Base-by-base conservation (phyloP, 2,888 invertebrate genomes). In the Melanostoma scalare region DNA sequence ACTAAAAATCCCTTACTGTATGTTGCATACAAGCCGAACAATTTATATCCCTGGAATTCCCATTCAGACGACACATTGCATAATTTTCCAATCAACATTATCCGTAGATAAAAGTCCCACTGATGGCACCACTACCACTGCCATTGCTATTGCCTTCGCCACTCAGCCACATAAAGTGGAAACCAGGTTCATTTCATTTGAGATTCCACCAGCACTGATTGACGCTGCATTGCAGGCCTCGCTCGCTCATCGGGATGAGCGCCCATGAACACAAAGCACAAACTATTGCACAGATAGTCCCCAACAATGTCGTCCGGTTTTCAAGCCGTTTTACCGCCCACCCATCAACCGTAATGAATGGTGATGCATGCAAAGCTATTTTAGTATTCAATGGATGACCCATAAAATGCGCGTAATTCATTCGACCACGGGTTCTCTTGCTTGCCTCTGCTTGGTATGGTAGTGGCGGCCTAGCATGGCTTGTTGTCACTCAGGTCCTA, bases 31-130 rank as follows among this genome's bases (percentile, higher is more conserved):
- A 60, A 31, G 46, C 63, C 48, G 40, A 63, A 74, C 73, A 84
- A 84, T 84, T 84, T 84, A 84, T 79, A 58, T 79, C 69, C 31
- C 48, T 53, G 58, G 71, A 53, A 67, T 69, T 71, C 79, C n/a
- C 60, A 74, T 84, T 76, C 65, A 71, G 69, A 67, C 74, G 74
- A 84, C 79, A 74, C 79, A 84, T 84, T 79, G 84, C 84, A 84
- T 84, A 84, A 84, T 84, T 84, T 84, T 84, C 79, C 84, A 84
- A 79, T 84, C 84, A 74, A 84, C 84, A 84, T 84, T 84, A 84
- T 84, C 84, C 84, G 69, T 74, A 65, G 79, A 84, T 84, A 84
- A 74, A 79, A 76, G 74, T 79, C 69, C 78, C 53, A 73, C 56
- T 78, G 82, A 71, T 75, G 55, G 53, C 58, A 20, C 56, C 52